phyloP scores from a whole-genome alignment of 2,888 invertebrate species.

The Aporophyla lueneburgensis region DNA sequence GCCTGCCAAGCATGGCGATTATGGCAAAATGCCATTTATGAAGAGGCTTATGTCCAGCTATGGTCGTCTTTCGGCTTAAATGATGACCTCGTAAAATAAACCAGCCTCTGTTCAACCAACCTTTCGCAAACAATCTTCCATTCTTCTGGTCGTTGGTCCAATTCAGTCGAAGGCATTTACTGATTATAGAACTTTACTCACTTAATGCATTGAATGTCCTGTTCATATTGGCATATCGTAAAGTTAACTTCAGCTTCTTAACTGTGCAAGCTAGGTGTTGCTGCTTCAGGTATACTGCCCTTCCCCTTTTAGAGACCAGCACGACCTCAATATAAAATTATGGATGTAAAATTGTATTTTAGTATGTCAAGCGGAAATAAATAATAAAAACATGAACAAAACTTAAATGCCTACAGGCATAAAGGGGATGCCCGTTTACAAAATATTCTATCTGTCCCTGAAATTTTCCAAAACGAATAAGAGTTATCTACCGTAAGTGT shows the following conservation, averaged over 20 bases:
- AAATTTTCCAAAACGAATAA: not conserved
- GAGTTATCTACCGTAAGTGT: conserved; percentile 4
- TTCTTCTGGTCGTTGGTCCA: not conserved
- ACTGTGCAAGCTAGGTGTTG: not conserved
- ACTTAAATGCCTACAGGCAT: too few species aligned
- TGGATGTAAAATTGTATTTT: too few species aligned
- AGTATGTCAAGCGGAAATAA: too few species aligned
- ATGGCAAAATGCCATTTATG: too few species aligned
- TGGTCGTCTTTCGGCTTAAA: too few species aligned
- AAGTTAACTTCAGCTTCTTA: not conserved
- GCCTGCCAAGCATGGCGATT: too few species aligned
- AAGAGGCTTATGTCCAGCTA: too few species aligned
- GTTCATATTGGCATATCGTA: not conserved
- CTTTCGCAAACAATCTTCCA: not conserved
- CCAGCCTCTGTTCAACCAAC: not conserved
- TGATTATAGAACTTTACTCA: not conserved
- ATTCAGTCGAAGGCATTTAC: not conserved
- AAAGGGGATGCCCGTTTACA: too few species aligned
- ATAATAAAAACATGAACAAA: too few species aligned
- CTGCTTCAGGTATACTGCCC: not conserved
- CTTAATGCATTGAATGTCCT: not conserved
- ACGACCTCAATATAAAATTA: too few species aligned
- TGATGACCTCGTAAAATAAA: too few species aligned
- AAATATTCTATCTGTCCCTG: not conserved
- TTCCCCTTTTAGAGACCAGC: not conserved